Percentiles rank a stretch among this genome's conserved stretches.
These are phyloP conservation scores for Halcyon malimbica DNA, from an alignment of 2,113 vertebrate species.

Conservation along the genomic window DNA sequence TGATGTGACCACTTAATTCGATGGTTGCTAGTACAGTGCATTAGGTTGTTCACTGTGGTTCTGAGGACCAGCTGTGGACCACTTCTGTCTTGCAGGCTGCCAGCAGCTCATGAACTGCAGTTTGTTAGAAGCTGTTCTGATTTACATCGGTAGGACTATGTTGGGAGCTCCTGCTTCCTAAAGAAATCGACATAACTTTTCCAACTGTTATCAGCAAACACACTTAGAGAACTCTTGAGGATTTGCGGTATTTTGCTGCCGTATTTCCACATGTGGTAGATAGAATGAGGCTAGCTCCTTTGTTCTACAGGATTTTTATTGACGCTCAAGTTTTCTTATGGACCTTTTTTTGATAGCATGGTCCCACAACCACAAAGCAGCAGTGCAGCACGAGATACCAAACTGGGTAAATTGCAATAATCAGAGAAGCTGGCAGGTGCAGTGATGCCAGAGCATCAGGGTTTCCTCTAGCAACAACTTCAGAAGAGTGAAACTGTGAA, in stretches of 20 bases:
- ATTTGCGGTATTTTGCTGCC: background rate
- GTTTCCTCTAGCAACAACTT: background rate
- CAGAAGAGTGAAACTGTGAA: background rate
- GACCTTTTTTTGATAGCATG: background rate
- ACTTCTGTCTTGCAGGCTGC: background rate
- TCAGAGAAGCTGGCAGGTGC: background rate
- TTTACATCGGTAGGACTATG: background rate
- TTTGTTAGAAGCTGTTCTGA: background rate
- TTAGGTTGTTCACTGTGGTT: background rate
- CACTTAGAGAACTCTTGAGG: background rate
- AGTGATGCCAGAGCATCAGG: background rate
- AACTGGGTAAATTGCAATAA: background rate
- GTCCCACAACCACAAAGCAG: background rate
- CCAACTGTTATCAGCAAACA: background rate
- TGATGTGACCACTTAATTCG: background rate
- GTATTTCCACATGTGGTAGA: background rate
- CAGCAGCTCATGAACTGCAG: background rate
- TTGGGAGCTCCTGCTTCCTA: background rate
- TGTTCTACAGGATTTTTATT: background rate
- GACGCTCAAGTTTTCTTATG: background rate
- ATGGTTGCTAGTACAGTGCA: background rate
- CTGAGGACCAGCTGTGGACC: fast-evolving
- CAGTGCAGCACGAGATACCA: background rate
- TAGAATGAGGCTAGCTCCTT: background rate
- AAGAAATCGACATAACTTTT: background rate